Base-by-base conservation (phyloP, 2,888 invertebrate species). In the Drosophila eohydei region DNA sequence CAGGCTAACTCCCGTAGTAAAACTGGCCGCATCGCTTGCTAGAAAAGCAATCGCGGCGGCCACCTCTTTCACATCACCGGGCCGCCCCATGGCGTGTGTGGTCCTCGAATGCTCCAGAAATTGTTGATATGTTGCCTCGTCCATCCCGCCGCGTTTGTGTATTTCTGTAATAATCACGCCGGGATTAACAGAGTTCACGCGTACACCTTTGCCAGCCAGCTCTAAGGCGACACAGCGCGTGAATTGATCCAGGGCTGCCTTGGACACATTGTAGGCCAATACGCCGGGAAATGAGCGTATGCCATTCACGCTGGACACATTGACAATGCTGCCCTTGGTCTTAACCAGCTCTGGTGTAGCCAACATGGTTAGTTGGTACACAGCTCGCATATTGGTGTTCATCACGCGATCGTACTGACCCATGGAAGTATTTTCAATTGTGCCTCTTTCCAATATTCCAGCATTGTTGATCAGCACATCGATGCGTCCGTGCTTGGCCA, bases 261-360 rank as follows among this genome's bases (percentile, higher is more conserved):
- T 99, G 7, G 98, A 97, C 94, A 99, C 96, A 86, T 96, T 96
- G 92, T 99, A 99, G 0, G 98, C 96, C 60, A 98, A 92, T n/a
- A 98, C 95, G 59, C 96, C 96, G 0, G 98, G 95, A 90, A 98
- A 98, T 71, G 98, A 95, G 91, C 98, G 94, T 34, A 97, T 91
- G 9, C 98, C 99, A 85, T 96, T 96, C 0, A 98, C 97, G 92
- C 98, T 98, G 3, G 98, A 98, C 0, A 99, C 96, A 92, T 98
- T 99, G 0, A 99, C 97, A 82, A 98, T 95, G 82, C 94, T 96
- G 26, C 98, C 98, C 92, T 97, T 96, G 0, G 95, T 94, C 93
- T 95, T 94, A 4, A 96, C 94, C 9, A 99, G 94, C 93, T 97
- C 95, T 2, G 98, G 98, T 0, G 96, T 95, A 46, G 97, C 97